Conservation (phyloP, 2,113 vertebrate species). For the Bucco capensis region DNA sequence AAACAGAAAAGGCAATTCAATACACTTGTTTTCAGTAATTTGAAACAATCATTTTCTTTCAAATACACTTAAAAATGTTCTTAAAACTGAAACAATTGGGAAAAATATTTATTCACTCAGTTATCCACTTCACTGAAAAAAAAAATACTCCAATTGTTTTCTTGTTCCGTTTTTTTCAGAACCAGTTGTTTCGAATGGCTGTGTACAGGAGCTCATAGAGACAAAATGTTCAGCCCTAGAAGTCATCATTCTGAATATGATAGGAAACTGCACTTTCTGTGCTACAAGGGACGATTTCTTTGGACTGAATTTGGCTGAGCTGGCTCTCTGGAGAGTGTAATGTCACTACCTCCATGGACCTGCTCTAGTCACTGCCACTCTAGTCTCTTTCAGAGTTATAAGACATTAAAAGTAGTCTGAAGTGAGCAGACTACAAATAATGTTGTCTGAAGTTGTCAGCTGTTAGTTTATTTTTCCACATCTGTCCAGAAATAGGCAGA, state of each 20-base stretch:
- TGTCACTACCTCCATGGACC: too few relatives aligned
- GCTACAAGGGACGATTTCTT: neutral
- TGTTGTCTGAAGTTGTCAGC: neutral
- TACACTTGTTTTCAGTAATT: neutral
- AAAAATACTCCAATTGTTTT: neutral
- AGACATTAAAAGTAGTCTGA: neutral
- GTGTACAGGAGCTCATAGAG: neutral
- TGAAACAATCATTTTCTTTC: neutral
- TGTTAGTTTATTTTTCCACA: neutral
- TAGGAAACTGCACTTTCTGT: neutral
- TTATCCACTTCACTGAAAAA: neutral
- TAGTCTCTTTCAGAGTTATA: neutral
- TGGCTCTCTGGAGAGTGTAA: neutral
- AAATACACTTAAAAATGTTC: neutral
- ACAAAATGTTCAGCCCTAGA: neutral
- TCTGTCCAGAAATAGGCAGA: neutral
- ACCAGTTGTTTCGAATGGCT: neutral
- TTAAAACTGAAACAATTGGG: rapidly evolving
- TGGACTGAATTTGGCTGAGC: neutral
- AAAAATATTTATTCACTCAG: neutral
- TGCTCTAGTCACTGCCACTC: neutral
- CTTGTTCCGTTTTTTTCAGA: neutral
- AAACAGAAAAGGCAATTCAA: neutral
- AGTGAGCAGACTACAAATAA: neutral
- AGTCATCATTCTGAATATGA: neutral